phyloP scores from a whole-genome alignment of 2,888 invertebrate genomes.

The Fragum fragum region DNA sequence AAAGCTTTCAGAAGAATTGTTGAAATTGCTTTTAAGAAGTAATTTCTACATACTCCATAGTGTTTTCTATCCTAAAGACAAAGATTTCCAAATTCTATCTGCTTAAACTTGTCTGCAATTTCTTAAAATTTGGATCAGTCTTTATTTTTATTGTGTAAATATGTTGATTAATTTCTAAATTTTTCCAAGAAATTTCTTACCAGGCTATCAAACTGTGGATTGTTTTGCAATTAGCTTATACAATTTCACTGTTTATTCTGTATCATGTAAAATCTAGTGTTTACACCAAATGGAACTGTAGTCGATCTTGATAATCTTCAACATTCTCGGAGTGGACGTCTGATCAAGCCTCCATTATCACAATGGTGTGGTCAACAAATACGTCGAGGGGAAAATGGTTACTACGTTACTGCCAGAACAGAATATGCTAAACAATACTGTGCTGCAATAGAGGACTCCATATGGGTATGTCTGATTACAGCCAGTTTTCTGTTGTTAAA shows the following conservation, averaged over 20 bases:
- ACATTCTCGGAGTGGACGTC: slow-evolving; percentile 75
- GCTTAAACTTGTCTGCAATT: too few relatives aligned
- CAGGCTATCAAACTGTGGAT: too few relatives aligned
- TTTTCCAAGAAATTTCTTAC: not conserved
- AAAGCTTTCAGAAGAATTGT: too few relatives aligned
- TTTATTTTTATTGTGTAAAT: too few relatives aligned
- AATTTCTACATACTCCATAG: too few relatives aligned
- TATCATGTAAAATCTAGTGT: slow-evolving; percentile 51
- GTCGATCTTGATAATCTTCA: slow-evolving; percentile 68
- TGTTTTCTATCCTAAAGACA: too few relatives aligned
- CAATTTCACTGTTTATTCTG: not conserved
- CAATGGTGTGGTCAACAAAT: slow-evolving; percentile 77
- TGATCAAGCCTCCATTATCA: slow-evolving; percentile 75
- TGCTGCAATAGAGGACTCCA: slow-evolving; percentile 55
- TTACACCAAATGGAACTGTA: slow-evolving; percentile 65
- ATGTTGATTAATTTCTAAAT: not conserved
- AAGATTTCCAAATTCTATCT: too few relatives aligned
- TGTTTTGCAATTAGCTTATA: too few relatives aligned
- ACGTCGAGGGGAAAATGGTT: slow-evolving; percentile 51
- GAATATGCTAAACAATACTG: slow-evolving; percentile 55
- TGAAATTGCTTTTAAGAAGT: too few relatives aligned
- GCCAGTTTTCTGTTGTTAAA: too few relatives aligned
- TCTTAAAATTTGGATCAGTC: too few relatives aligned
- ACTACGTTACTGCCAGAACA: slow-evolving; percentile 56
- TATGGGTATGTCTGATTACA: slow-evolving; percentile 57